phyloP scores from a whole-genome alignment of 2,113 vertebrate genomes.

The cat (Felis catus) region DNA sequence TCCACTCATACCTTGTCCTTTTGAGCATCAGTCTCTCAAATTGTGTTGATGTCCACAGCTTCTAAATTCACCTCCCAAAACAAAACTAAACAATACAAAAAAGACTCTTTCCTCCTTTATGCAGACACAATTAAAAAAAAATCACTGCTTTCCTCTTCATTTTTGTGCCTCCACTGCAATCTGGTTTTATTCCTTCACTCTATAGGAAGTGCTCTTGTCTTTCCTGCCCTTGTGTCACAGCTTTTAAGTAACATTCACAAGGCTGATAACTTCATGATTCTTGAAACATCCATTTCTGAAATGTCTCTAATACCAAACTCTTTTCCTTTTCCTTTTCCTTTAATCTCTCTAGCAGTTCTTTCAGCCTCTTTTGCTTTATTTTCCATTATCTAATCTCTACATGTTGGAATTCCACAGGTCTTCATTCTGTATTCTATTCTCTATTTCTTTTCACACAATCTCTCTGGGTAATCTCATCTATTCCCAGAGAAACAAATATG shows the following conservation, averaged over 20 bases:
- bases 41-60: neutral
- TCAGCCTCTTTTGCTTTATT: neutral
- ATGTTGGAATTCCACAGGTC: neutral
- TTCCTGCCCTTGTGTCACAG: neutral
- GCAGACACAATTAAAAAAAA: neutral
- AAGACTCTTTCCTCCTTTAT: neutral
- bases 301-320: neutral
- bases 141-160: neutral
- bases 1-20: neutral
- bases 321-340: conserved; percentile 8
- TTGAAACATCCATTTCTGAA: neutral
- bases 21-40: neutral
- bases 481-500: neutral
- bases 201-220: neutral
- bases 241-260: neutral
- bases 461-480: neutral
- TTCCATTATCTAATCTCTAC: neutral
- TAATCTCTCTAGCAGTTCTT: neutral
- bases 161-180: neutral
- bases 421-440: neutral
- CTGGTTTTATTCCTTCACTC: neutral
- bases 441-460: neutral
- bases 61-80: neutral
- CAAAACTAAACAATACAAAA: neutral
- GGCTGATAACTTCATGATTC: neutral